Evolutionary conservation across 2,888 invertebrate species (phyloP).

Genomic region (Limnephilus marmoratus): DNA sequence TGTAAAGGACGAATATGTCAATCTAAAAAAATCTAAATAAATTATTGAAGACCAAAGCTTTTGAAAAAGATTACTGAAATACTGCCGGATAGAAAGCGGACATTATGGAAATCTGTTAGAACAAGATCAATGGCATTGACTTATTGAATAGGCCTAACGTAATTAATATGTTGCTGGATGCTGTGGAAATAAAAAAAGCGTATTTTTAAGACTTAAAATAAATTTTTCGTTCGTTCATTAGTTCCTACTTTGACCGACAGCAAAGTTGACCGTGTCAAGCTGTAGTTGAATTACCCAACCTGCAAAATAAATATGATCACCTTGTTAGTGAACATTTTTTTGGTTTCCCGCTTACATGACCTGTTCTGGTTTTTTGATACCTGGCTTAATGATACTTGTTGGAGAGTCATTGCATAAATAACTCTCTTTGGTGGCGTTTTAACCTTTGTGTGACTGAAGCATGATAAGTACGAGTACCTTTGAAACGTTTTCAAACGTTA

Average conservation of each 20-base stretch:
- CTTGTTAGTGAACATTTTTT: neutral
- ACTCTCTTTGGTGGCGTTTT: neutral
- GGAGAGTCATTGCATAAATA: neutral
- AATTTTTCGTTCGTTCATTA: neutral
- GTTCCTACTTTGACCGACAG: neutral
- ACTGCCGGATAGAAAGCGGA: too few species aligned
- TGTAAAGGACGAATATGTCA: too few species aligned
- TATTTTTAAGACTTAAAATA: neutral
- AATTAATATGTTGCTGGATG: neutral
- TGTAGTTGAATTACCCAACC: neutral
- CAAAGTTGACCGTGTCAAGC: neutral
- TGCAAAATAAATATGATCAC: neutral
- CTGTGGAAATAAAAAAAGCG: too few species aligned
- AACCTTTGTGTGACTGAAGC: neutral
- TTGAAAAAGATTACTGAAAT: too few species aligned
- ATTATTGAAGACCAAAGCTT: too few species aligned
- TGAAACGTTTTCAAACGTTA: too few species aligned
- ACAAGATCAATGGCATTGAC: too few species aligned
- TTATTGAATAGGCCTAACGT: too few species aligned
- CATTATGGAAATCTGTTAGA: too few species aligned
- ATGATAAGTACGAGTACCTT: too few species aligned
- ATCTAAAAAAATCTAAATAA: too few species aligned
- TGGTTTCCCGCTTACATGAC: neutral
- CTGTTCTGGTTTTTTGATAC: neutral
- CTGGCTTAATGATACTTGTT: neutral